phyloP scores from a whole-genome alignment of 2,113 vertebrate species.

The Pogonocichla stellata region DNA sequence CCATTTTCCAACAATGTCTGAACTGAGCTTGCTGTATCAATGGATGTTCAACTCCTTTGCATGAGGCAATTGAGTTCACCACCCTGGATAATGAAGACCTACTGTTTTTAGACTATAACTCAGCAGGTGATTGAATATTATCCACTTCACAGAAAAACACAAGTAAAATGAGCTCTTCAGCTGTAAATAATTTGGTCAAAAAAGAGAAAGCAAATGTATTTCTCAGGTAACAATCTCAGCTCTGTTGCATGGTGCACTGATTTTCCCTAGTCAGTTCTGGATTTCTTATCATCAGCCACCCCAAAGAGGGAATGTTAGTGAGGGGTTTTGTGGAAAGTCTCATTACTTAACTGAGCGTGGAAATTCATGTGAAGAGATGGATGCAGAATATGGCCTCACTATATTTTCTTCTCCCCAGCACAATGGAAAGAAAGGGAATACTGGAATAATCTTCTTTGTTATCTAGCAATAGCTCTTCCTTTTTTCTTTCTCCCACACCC shows the following conservation, averaged over 20 bases:
- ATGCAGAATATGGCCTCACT: neutral
- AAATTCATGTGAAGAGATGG: neutral
- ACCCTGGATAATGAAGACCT: conserved; percentile 32
- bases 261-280: neutral
- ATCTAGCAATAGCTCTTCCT: neutral
- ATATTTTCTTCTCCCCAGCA: neutral
- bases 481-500: neutral
- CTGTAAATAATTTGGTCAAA: conserved; percentile 35
- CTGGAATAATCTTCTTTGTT: neutral
- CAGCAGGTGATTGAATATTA: conserved; percentile 38
- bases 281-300: neutral
- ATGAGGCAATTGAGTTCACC: conserved; percentile 24
- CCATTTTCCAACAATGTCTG: conserved; percentile 25
- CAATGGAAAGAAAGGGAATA: neutral
- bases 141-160: conserved; percentile 32
- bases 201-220: conserved; percentile 14
- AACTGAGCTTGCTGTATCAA: neutral
- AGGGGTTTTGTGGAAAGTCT: neutral
- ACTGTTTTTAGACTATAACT: conserved; percentile 24
- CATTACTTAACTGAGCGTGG: neutral
- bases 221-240: neutral
- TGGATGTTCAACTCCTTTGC: conserved; percentile 7
- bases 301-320: neutral
- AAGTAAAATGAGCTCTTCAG: conserved; percentile 31
- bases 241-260: neutral